These are phyloP conservation scores for Meloidogyne chitwoodi DNA, from an alignment of 1,140 invertebrate species.

Conservation along the genomic window DNA sequence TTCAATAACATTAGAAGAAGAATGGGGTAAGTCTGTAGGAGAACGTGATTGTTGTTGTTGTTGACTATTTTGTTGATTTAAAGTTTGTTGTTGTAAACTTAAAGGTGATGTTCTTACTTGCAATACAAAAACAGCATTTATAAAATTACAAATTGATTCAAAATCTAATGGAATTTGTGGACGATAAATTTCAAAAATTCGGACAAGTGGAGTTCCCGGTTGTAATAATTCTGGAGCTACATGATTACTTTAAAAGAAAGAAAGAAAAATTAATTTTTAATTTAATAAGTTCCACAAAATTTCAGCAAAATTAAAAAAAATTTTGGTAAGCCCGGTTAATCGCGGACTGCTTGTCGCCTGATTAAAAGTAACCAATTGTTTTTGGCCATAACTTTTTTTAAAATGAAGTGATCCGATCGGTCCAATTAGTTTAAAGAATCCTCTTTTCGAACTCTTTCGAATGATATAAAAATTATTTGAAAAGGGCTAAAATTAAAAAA, in stretches of 20 bases:
- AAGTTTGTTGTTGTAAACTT: constrained; percentile 18
- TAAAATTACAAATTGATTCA: constrained; percentile 57
- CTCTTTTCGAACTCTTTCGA: no score
- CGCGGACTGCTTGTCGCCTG: no score
- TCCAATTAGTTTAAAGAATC: no score
- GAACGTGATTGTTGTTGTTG: no score
- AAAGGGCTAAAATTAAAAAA: no score
- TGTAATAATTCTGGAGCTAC: constrained; percentile 47
- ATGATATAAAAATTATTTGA: no score
- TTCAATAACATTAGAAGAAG: neutral
- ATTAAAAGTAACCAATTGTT: no score
- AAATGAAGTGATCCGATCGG: no score
- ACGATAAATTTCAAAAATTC: constrained; percentile 56
- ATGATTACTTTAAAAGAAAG: constrained; percentile 7
- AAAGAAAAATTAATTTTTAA: neutral
- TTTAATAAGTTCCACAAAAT: neutral
- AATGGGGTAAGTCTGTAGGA: neutral
- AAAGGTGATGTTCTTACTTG: constrained; percentile 51
- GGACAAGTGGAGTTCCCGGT: constrained; percentile 48
- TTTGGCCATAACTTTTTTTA: no score
- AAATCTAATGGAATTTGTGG: constrained; percentile 57
- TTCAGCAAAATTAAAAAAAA: constrained; percentile 15
- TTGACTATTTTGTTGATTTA: neutral
- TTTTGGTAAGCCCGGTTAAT: constrained; percentile 2
- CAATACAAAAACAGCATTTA: constrained; percentile 57